phyloP scores from a whole-genome alignment of 2,113 vertebrate genomes.

The Gnathonemus echidnorhynchus region DNA sequence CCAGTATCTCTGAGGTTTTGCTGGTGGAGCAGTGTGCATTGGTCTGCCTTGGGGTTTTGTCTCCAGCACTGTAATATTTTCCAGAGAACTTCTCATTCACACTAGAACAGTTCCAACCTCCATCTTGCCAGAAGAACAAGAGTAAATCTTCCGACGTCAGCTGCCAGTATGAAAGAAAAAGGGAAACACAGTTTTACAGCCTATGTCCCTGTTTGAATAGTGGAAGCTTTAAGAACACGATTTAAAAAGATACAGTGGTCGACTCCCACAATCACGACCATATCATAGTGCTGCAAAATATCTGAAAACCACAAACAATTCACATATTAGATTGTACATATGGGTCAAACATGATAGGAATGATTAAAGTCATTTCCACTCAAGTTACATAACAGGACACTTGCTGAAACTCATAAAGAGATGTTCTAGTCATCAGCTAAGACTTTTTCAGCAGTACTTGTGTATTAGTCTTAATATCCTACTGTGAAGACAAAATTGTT shows the following conservation, averaged over 20 bases:
- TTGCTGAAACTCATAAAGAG: background rate
- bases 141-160: background rate
- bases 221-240: background rate
- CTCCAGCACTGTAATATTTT: background rate
- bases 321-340: background rate
- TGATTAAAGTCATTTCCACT: background rate
- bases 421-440: background rate
- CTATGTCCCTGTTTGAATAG: background rate
- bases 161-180: background rate
- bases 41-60: background rate
- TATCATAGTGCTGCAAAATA: background rate
- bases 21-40: background rate
- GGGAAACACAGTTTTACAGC: background rate
- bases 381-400: background rate
- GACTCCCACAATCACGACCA: background rate
- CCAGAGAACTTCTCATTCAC: background rate
- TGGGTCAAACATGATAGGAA: background rate
- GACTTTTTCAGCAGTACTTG: background rate
- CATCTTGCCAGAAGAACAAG: constrained; percentile 70
- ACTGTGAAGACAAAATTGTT: background rate
- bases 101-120: background rate
- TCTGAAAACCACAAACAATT: background rate
- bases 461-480: background rate
- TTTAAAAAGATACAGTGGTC: background rate
- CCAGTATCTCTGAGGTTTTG: background rate